Percentiles rank a stretch among this genome's conserved stretches.
Conservation (phyloP, 2,797 vertebrate genomes). For the Pelodytes ibericus region DNA sequence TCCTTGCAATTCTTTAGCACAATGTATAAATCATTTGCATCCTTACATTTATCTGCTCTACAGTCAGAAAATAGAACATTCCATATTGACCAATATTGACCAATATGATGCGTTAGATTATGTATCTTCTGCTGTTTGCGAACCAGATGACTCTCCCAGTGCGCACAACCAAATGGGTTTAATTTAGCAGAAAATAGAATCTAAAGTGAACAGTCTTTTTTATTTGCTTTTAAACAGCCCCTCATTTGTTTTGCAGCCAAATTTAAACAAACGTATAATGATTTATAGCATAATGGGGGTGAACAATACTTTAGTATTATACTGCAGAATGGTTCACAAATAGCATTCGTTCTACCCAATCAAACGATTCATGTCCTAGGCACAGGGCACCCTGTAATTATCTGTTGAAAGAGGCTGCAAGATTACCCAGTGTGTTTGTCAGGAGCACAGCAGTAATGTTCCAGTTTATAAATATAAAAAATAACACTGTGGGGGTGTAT, state of each 20-base stretch:
- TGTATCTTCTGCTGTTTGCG: no score
- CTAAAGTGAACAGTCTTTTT: neutral
- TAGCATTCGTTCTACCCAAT: conserved; percentile 51
- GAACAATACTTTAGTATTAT: conserved; percentile 32
- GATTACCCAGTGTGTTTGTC: conserved; percentile 49
- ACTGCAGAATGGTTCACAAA: conserved; percentile 43
- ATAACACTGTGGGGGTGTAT: conserved; percentile 23
- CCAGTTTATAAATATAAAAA: conserved; percentile 50
- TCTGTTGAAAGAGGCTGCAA: conserved; percentile 47
- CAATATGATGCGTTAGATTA: no score
- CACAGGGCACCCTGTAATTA: conserved; percentile 47
- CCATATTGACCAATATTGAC: no score
- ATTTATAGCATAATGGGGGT: conserved; percentile 35
- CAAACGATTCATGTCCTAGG: conserved; percentile 43
- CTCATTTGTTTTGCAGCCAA: conserved; percentile 27
- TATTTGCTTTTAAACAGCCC: neutral
- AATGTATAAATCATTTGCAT: no score
- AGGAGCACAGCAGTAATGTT: conserved; percentile 53
- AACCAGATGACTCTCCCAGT: no score
- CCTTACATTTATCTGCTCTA: no score
- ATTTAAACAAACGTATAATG: conserved; percentile 25
- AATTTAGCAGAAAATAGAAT: no score
- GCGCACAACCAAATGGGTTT: neutral
- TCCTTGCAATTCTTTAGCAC: no score
- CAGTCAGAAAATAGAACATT: no score